Evolutionary conservation across 2,888 invertebrate species (phyloP).

Genomic region (Sclerodermus sp.): DNA sequence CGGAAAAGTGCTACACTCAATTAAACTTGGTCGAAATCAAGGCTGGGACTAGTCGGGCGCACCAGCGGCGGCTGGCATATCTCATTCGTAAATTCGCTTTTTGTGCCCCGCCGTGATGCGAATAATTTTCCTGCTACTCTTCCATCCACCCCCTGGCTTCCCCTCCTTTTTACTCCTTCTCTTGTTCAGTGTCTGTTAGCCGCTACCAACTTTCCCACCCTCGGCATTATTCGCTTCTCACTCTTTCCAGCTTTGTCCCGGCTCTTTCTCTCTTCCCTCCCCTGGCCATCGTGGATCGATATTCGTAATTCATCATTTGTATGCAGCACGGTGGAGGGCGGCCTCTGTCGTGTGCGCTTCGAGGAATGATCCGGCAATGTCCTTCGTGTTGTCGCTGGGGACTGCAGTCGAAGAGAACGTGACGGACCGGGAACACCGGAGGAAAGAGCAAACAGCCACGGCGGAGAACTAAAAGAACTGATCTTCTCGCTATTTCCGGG

Average conservation of each 20-base stretch:
- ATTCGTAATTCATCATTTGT: slow-evolving; percentile 57
- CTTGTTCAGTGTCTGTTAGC: not conserved
- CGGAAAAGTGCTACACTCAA: slow-evolving; percentile 48
- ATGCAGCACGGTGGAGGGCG: slow-evolving; percentile 49
- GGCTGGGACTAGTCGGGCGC: slow-evolving; percentile 34
- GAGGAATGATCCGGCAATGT: slow-evolving; percentile 37
- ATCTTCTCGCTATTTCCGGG: too few species aligned
- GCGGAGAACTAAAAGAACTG: too few species aligned
- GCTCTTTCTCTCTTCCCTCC: slow-evolving; percentile 15
- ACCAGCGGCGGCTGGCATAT: slow-evolving; percentile 34
- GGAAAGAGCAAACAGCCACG: not conserved
- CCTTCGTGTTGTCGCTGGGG: slow-evolving; percentile 17
- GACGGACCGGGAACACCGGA: not conserved
- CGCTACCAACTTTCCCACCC: too few species aligned
- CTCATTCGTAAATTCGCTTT: slow-evolving; percentile 45
- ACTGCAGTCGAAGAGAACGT: slow-evolving; percentile 3
- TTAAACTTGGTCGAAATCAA: slow-evolving; percentile 53
- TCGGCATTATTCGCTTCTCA: not conserved
- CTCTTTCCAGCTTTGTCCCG: not conserved
- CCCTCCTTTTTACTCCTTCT: slow-evolving; percentile 6
- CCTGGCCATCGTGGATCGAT: slow-evolving; percentile 40
- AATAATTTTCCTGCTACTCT: slow-evolving; percentile 40
- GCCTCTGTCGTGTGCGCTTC: slow-evolving; percentile 26
- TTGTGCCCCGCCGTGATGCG: slow-evolving; percentile 41
- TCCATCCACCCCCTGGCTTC: slow-evolving; percentile 13